Percentiles rank a stretch among this genome's conserved stretches.
phyloP scores from a whole-genome alignment of 2,888 invertebrate species.

The Oligia strigilis region DNA sequence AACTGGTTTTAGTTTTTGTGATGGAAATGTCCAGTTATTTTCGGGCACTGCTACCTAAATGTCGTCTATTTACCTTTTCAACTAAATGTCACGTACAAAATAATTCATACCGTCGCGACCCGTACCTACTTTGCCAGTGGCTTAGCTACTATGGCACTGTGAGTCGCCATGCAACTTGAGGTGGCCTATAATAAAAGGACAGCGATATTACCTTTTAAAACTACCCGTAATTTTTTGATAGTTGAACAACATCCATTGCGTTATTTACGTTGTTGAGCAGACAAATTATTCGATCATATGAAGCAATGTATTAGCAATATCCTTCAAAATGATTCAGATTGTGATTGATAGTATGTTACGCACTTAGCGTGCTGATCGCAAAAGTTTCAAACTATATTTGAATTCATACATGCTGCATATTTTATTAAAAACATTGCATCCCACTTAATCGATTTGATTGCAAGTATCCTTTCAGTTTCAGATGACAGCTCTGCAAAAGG shows the following conservation, averaged over 20 bases:
- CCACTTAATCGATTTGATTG: not conserved
- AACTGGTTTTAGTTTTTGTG: slow-evolving; percentile 14
- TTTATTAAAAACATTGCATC: slow-evolving; percentile 6
- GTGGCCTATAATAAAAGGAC: too few species aligned
- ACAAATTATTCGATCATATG: too few species aligned
- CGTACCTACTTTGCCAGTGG: not conserved
- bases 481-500: slow-evolving; percentile 23
- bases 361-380: not conserved
- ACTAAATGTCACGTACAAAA: too few species aligned
- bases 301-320: too few species aligned
- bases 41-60: not conserved
- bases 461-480: slow-evolving; percentile 3
- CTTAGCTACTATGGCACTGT: not conserved
- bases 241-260: too few species aligned
- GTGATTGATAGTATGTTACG: too few species aligned
- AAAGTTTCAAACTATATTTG: not conserved
- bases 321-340: too few species aligned
- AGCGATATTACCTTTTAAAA: not conserved
- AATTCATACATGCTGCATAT: not conserved
- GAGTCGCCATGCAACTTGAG: not conserved
- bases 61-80: not conserved
- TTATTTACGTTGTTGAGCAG: too few species aligned
- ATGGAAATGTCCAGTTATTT: slow-evolving; percentile 8
- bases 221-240: too few species aligned
- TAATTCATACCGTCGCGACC: not conserved